phyloP scores from a whole-genome alignment of 2,113 vertebrate genomes.

The Ursus arctos region DNA sequence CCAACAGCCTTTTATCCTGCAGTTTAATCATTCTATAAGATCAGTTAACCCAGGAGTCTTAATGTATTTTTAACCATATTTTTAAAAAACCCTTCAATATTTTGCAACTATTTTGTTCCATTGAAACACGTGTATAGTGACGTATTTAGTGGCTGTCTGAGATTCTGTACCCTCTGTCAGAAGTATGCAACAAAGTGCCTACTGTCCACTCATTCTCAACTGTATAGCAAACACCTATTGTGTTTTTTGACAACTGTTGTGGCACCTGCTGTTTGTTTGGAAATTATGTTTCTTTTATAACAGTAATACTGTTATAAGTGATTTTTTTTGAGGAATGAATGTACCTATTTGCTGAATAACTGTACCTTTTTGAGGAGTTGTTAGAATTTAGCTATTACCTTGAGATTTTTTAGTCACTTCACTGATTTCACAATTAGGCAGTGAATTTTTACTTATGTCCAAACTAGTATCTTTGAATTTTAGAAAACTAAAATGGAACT shows the following conservation, averaged over 20 bases:
- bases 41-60: neutral
- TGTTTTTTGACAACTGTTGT: neutral
- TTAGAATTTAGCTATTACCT: neutral
- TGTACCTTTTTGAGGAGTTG: neutral
- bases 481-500: neutral
- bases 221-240: neutral
- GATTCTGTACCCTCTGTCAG: neutral
- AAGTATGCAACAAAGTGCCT: neutral
- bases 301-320: neutral
- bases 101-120: neutral
- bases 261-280: neutral
- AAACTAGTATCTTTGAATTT: constrained; percentile 32
- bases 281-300: neutral
- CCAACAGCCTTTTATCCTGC: neutral
- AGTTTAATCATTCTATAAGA: neutral
- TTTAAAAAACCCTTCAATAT: neutral
- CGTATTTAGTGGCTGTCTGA: neutral
- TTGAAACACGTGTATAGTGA: neutral
- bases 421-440: neutral
- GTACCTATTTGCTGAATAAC: neutral
- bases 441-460: neutral
- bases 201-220: neutral
- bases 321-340: neutral
- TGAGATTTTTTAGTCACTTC: neutral
- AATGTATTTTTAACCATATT: neutral